These are phyloP conservation scores for Syngnathus acus DNA, from an alignment of 2,797 vertebrate genomes.

Conservation along the genomic window DNA sequence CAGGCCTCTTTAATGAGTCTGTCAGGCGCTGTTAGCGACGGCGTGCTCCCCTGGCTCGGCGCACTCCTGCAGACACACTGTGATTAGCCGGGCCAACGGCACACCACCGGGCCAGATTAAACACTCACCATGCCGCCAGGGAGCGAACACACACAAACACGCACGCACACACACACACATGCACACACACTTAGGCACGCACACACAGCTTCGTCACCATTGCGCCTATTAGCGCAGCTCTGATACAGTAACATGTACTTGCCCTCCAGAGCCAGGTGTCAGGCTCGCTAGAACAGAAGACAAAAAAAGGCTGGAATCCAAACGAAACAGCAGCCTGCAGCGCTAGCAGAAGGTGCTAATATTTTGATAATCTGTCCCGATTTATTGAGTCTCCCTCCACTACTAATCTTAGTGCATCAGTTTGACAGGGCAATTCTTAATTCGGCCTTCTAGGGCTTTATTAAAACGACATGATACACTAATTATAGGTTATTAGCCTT, in stretches of 20 bases:
- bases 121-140: slow-evolving; percentile 30
- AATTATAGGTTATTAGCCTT: slow-evolving; percentile 72
- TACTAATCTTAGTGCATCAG: slow-evolving; percentile 56
- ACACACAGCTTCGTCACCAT: slow-evolving; percentile 51
- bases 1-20: slow-evolving; percentile 47
- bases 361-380: slow-evolving; percentile 42
- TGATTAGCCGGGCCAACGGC: slow-evolving; percentile 72
- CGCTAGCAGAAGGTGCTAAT: slow-evolving; percentile 21
- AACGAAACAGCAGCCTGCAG: slow-evolving; percentile 23
- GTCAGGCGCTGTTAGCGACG: slow-evolving; percentile 46
- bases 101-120: slow-evolving; percentile 72
- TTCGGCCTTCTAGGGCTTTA: slow-evolving; percentile 60
- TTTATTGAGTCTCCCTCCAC: slow-evolving; percentile 49
- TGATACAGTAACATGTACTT: slow-evolving; percentile 58
- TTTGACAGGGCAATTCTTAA: slow-evolving; percentile 29
- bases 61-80: slow-evolving; percentile 38
- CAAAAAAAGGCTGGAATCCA: neutral
- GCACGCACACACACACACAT: slow-evolving; percentile 14
- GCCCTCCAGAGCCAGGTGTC: slow-evolving; percentile 55
- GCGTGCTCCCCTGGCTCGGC: slow-evolving; percentile 31
- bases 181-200: slow-evolving; percentile 19
- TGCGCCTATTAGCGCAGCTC: slow-evolving; percentile 52
- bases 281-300: slow-evolving; percentile 28
- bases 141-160: slow-evolving; percentile 29
- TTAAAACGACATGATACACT: slow-evolving; percentile 68